Base-by-base conservation (phyloP, 2,888 invertebrate species). In the Colletes collaris region DNA sequence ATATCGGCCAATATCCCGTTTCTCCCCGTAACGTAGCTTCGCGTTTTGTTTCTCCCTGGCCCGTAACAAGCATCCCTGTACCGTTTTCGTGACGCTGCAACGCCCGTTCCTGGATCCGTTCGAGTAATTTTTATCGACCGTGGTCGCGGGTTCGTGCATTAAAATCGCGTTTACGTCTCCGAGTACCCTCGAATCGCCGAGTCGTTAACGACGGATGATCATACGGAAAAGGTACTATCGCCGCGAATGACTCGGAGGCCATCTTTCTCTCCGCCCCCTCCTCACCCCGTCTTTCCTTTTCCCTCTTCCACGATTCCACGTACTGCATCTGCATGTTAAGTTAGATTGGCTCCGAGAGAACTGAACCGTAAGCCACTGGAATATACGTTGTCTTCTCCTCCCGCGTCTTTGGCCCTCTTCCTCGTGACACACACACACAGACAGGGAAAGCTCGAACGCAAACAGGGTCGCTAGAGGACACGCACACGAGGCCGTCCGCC, bases 321-420 rank as follows among this genome's bases (percentile, higher is more conserved):
- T 89, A 89, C 81, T 81, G 86, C 87, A 89, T 89, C 88, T 89
- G 89, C 88, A 87, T 87, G 87, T 89, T 86, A 87, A 89, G 87
- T 89, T 89, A 85, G 87, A 89, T 89, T 89, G 88, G 87, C 87
- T 89, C 81, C 56, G 85, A 59, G 86, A 84, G 88, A 89, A 89
- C 84, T 85, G 89, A 89, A 88, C 86, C 89, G 86, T 89, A 82
- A 86, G 83, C 84, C 76, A 80, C 79, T 82, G 84, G 76, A 85
- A 86, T 88, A 87, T 82, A 84, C 81, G 81, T 78, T 69, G 79
- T 84, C 82, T 79, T 83, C 82, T 84, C 81, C 77, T 63, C 68
- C 64, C 80, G 58, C 55, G 46, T 75, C 81, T 60, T 52, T 59
- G 58, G 67, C 27, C 62, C 56, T 52, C 74, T 63, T 66, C 55